Evolutionary conservation across 2,888 invertebrate species (phyloP).

Genomic region (Nomada fabriciana): DNA sequence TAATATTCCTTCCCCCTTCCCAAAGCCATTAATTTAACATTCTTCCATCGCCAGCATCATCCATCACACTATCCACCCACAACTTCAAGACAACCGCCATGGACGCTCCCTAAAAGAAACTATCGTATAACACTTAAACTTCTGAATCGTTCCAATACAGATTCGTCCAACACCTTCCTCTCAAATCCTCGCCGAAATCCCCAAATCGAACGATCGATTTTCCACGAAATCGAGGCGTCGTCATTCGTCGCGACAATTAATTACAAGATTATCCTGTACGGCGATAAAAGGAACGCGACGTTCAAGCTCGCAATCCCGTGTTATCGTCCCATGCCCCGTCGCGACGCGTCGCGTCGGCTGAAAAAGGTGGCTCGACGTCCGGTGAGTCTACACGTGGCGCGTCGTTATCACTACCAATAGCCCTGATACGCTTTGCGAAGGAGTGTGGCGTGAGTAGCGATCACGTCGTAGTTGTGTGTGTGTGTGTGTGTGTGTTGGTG

Average conservation of each 20-base stretch:
- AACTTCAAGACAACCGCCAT: neutral
- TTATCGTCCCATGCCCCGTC: conserved; percentile 41
- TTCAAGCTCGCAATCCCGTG: conserved; percentile 30
- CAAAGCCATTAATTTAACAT: neutral
- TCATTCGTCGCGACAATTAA: conserved; percentile 40
- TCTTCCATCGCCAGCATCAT: neutral
- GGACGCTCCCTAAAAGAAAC: too few relatives aligned
- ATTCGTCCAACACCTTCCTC: too few relatives aligned
- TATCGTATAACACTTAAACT: too few relatives aligned
- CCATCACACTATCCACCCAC: neutral
- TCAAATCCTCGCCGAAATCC: neutral
- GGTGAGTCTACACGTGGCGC: conserved; percentile 22
- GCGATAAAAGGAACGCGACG: conserved; percentile 40
- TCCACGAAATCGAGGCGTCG: neutral
- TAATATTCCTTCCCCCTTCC: neutral
- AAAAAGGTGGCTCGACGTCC: conserved; percentile 25
- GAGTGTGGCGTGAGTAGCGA: neutral
- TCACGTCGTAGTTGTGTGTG: neutral
- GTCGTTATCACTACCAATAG: conserved; percentile 60
- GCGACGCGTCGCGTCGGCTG: neutral
- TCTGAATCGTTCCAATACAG: too few relatives aligned
- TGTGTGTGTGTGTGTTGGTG: conserved; percentile 32
- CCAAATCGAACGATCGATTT: neutral
- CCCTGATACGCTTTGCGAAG: conserved; percentile 38
- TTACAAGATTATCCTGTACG: conserved; percentile 40